A percentile compares a stretch with the other conserved stretches of the same genome.
phyloP scores from a whole-genome alignment of 2,113 vertebrate species.

The Siphamia tubifer region DNA sequence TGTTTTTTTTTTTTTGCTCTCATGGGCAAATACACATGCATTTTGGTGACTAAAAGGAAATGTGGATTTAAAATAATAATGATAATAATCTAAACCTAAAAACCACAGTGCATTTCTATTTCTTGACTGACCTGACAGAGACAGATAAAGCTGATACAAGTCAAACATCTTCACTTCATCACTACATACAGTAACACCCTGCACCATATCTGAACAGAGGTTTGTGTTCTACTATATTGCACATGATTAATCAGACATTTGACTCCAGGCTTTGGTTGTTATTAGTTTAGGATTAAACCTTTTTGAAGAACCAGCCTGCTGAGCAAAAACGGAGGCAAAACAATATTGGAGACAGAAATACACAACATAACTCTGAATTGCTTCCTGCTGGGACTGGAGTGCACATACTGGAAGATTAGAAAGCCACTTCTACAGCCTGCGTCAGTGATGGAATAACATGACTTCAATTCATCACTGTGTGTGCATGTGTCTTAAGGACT shows the following conservation, averaged over 20 bases:
- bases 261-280: background rate
- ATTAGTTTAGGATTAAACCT: constrained; percentile 42
- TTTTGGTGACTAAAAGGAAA: too few species aligned
- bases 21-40: background rate
- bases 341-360: constrained; percentile 2
- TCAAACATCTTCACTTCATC: background rate
- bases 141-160: background rate
- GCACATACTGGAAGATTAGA: constrained; percentile 15
- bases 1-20: background rate
- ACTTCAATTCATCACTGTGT: constrained; percentile 32
- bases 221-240: background rate
- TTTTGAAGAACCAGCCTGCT: background rate
- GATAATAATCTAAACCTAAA: too few species aligned
- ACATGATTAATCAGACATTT: background rate
- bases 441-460: constrained; percentile 12
- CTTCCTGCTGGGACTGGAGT: background rate
- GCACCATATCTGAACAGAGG: background rate
- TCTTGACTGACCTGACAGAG: background rate
- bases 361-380: background rate
- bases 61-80: too few species aligned
- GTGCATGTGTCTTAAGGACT: background rate
- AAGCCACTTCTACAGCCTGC: background rate
- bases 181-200: background rate
- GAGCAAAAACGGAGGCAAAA: background rate
- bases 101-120: too few species aligned